Evolutionary conservation across 2,797 vertebrate species (phyloP).

Genomic region (Odontamblyopus rebecca): DNA sequence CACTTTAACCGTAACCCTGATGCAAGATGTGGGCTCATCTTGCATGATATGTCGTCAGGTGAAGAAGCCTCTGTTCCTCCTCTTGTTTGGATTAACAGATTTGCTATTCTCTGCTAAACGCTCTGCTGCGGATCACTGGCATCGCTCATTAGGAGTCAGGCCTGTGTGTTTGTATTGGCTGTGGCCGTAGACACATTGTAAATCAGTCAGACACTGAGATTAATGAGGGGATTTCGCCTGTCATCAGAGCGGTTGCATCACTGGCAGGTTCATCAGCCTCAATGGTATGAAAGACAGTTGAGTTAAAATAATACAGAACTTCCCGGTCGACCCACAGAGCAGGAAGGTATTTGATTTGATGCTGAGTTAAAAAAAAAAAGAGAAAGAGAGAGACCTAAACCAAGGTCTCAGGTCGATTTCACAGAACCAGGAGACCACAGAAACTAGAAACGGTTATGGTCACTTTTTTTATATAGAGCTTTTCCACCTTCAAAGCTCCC

Average conservation of each 20-base stretch:
- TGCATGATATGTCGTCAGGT: conserved; percentile 47
- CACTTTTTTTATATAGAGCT: too few species aligned
- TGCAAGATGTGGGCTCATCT: conserved; percentile 38
- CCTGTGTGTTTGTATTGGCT: conserved; percentile 42
- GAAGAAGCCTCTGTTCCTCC: conserved; percentile 13
- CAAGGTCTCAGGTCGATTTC: too few species aligned
- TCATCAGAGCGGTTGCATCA: neutral
- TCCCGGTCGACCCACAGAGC: neutral
- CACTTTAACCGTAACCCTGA: conserved; percentile 40
- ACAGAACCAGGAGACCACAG: too few species aligned
- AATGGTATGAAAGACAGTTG: conserved; percentile 11
- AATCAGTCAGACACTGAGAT: conserved; percentile 37
- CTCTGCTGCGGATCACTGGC: conserved; percentile 29
- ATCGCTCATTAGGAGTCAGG: conserved; percentile 25
- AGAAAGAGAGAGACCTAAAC: too few species aligned
- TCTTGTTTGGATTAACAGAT: conserved; percentile 12
- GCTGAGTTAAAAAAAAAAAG: too few species aligned
- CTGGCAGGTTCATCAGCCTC: conserved; percentile 10
- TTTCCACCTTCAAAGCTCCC: too few species aligned
- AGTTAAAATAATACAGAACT: conserved; percentile 32
- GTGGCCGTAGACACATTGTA: conserved; percentile 11
- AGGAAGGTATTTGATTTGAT: neutral
- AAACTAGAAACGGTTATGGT: too few species aligned
- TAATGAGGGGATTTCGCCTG: conserved; percentile 9
- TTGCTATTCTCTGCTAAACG: conserved; percentile 27